Conservation (phyloP, 2,113 vertebrate species). For the Saimiri boliviensis region DNA sequence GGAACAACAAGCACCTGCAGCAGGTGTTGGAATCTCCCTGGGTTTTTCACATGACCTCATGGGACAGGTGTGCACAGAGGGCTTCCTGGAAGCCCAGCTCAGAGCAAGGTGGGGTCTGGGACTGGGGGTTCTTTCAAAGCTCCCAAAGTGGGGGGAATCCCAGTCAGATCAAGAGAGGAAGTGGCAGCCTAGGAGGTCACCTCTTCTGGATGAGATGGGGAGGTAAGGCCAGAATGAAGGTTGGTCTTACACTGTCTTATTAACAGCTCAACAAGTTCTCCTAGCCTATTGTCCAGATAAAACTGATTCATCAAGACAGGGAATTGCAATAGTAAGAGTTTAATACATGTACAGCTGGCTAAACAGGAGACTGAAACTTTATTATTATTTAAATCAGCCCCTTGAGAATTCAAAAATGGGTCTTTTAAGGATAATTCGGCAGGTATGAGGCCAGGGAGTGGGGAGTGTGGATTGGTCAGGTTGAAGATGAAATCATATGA, state of each 20-base stretch:
- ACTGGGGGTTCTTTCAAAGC: not conserved
- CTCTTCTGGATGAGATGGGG: not conserved
- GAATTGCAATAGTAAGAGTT: too few relatives aligned
- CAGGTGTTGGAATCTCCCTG: not conserved
- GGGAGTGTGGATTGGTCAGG: too few relatives aligned
- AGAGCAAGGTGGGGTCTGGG: not conserved
- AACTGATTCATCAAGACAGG: too few relatives aligned
- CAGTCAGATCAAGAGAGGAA: not conserved
- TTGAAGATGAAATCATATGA: too few relatives aligned
- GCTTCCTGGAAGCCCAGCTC: not conserved
- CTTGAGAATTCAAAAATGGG: too few relatives aligned
- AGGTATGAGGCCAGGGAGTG: too few relatives aligned
- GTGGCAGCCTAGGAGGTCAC: not conserved
- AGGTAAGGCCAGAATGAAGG: not conserved
- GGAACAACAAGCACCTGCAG: not conserved
- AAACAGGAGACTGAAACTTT: too few relatives aligned
- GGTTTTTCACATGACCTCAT: constrained; percentile 29
- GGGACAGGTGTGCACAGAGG: not conserved
- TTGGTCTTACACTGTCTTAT: not conserved
- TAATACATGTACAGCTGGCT: too few relatives aligned
- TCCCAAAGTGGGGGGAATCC: not conserved
- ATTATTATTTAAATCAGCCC: too few relatives aligned
- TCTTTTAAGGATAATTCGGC: too few relatives aligned
- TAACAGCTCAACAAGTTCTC: too few relatives aligned
- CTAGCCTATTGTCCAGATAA: too few relatives aligned